These are phyloP conservation scores for Danio albolineatus DNA, from an alignment of 2,797 vertebrate genomes.

Conservation along the genomic window DNA sequence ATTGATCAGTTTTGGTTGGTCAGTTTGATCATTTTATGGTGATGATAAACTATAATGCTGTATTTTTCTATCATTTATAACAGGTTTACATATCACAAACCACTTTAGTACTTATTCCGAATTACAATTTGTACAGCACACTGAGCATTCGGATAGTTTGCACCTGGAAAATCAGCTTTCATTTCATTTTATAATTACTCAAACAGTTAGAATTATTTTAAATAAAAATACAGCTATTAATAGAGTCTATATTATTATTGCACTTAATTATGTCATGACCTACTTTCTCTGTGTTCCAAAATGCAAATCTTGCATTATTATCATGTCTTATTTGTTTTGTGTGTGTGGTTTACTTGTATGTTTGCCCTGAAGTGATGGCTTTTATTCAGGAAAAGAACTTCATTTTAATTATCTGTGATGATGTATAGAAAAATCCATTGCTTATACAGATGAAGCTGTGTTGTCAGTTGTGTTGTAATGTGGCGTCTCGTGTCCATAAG, in stretches of 20 bases:
- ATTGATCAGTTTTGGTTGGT: background rate
- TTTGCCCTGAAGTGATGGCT: conserved; percentile 4
- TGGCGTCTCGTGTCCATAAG: background rate
- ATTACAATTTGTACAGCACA: background rate
- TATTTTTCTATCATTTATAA: background rate
- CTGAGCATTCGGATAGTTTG: background rate
- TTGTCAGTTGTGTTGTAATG: background rate
- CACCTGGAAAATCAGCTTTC: background rate
- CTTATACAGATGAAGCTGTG: background rate
- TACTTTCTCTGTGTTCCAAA: background rate
- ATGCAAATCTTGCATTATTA: conserved; percentile 13
- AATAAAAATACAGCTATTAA: background rate
- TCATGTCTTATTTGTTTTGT: background rate
- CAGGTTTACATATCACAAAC: background rate
- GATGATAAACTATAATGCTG: background rate
- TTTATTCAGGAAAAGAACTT: background rate
- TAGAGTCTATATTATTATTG: background rate
- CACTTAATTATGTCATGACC: background rate
- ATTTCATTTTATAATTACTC: background rate
- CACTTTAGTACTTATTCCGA: background rate
- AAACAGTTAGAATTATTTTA: background rate
- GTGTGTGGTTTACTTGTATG: conserved; percentile 6
- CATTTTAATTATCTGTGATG: background rate
- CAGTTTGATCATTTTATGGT: background rate
- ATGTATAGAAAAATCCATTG: background rate